Percentiles rank a stretch among this genome's conserved stretches.
Conservation (phyloP, 2,888 invertebrate species). For the Trachelus tabidus region DNA sequence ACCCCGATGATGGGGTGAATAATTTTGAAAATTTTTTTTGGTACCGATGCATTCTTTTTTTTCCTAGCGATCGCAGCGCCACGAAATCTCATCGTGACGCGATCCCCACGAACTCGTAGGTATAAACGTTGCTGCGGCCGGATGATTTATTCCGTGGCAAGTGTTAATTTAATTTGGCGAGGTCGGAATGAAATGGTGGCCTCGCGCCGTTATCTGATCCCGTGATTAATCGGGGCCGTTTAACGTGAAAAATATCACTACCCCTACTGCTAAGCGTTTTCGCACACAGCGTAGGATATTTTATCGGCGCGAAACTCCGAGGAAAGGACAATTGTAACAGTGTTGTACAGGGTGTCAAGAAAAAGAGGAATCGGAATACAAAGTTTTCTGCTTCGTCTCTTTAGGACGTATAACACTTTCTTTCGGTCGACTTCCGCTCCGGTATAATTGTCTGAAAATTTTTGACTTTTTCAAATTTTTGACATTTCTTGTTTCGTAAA, state of each 20-base stretch:
- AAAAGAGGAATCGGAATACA: background rate
- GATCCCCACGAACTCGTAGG: background rate
- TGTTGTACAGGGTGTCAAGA: background rate
- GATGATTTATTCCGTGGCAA: constrained; percentile 22
- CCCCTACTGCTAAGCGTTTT: constrained; percentile 7
- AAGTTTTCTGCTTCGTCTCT: background rate
- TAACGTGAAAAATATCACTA: constrained; percentile 17
- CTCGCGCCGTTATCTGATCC: constrained; percentile 19
- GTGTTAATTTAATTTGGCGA: constrained; percentile 24
- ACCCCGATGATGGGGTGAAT: too few relatives aligned
- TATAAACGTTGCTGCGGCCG: background rate
- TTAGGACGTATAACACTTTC: accelerated
- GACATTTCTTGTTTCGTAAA: background rate
- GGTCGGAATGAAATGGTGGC: constrained; percentile 19
- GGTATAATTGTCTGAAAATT: too few relatives aligned
- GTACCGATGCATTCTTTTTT: too few relatives aligned
- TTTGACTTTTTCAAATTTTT: too few relatives aligned
- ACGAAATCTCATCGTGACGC: background rate
- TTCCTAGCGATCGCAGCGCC: background rate
- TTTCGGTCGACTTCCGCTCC: too few relatives aligned
- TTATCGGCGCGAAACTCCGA: background rate
- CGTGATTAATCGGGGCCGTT: constrained; percentile 22
- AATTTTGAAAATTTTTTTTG: too few relatives aligned
- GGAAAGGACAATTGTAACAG: background rate
- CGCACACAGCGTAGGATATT: background rate